phyloP scores from a whole-genome alignment of 2,113 vertebrate species.

The Mirza zaza region DNA sequence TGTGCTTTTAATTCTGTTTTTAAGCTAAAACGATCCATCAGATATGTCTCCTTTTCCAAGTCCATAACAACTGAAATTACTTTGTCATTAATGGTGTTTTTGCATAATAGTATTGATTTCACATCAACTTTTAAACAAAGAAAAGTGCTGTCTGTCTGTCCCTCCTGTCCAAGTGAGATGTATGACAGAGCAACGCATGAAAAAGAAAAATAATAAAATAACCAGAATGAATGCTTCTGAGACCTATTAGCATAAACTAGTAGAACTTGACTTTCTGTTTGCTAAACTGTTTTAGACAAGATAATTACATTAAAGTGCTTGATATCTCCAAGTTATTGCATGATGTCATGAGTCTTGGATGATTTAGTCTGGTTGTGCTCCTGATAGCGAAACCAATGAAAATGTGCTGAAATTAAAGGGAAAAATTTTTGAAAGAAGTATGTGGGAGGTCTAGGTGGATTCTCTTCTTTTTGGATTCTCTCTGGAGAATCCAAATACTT shows the following conservation, averaged over 20 bases:
- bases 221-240: conserved; percentile 42
- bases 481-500: too few relatives aligned
- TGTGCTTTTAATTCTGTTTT: background rate
- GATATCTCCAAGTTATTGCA: conserved; percentile 67
- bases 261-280: conserved; percentile 69
- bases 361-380: conserved; percentile 53
- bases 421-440: conserved; percentile 48
- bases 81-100: background rate
- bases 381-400: conserved; percentile 56
- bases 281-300: conserved; percentile 73
- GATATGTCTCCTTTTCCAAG: background rate
- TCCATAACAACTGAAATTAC: background rate
- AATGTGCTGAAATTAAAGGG: conserved; percentile 52
- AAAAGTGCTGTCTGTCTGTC: conserved; percentile 5
- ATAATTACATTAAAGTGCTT: conserved; percentile 72
- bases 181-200: conserved; percentile 2
- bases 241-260: conserved; percentile 59
- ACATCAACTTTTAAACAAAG: conserved; percentile 37
- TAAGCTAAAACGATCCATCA: conserved; percentile 30
- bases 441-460: background rate
- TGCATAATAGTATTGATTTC: conserved; percentile 40
- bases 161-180: background rate
- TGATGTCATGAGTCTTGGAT: conserved; percentile 60
- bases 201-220: conserved; percentile 60
- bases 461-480: conserved; percentile 44